These are phyloP conservation scores for Trachythela sp. DNA, from an alignment of 64 coral and sea anemone species.

Conservation along the genomic window DNA sequence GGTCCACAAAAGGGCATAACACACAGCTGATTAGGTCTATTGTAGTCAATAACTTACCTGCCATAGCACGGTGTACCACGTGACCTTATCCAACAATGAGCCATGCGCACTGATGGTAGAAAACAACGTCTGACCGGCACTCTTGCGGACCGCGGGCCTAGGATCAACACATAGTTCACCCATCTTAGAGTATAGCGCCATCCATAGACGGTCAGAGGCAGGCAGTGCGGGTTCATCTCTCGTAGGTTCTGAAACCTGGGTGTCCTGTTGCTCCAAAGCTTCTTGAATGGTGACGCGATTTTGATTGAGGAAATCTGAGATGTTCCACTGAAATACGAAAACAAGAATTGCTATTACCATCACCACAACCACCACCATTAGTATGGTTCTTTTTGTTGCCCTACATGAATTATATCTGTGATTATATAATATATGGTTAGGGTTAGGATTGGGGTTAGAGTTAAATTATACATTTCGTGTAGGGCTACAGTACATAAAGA, in stretches of 20 bases:
- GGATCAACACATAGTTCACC: constrained; percentile 98
- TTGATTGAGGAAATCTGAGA: constrained; percentile 91
- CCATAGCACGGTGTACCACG: constrained; percentile 76
- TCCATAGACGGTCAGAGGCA: constrained; percentile 85
- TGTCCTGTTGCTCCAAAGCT: constrained; percentile 45
- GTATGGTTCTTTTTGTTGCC: no score
- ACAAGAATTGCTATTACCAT: not conserved
- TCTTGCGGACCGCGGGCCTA: constrained; percentile 85
- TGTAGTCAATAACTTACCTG: constrained; percentile 26
- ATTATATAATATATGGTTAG: no score
- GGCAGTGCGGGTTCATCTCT: constrained; percentile 80
- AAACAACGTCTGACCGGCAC: constrained; percentile 96
- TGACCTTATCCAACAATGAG: constrained; percentile 68
- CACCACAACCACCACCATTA: no score
- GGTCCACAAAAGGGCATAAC: no score
- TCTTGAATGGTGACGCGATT: constrained; percentile 68
- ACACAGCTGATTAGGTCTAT: no score
- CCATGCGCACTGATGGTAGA: constrained; percentile 96
- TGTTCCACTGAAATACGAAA: constrained; percentile 73
- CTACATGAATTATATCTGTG: no score
- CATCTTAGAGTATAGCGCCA: constrained; percentile 91
- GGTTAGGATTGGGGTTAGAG: no score
- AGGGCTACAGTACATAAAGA: no score
- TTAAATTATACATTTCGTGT: no score
- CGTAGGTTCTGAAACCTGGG: constrained; percentile 40